phyloP scores from a whole-genome alignment of 2,113 vertebrate genomes.

The Vulpes lagopus region DNA sequence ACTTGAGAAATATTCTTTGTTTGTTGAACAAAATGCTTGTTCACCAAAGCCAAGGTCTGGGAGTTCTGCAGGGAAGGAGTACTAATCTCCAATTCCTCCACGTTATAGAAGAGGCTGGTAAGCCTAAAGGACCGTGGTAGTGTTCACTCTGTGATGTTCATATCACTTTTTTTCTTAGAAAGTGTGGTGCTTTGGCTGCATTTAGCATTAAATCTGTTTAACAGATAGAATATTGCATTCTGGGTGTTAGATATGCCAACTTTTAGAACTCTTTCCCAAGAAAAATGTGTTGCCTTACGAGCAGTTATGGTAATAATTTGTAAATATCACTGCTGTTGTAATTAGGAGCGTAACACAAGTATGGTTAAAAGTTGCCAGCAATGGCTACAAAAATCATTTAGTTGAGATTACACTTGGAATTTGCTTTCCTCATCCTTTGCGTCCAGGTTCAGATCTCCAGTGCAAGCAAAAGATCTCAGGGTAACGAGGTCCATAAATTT shows the following conservation, averaged over 20 bases:
- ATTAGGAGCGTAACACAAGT: not conserved
- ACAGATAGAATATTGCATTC: not conserved
- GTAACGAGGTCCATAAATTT: not conserved
- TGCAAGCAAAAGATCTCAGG: not conserved
- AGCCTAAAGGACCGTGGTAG: not conserved
- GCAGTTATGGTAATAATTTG: not conserved
- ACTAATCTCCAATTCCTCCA: not conserved
- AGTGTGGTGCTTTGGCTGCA: not conserved
- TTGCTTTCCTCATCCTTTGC: not conserved
- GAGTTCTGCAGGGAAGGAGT: not conserved
- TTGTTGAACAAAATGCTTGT: not conserved
- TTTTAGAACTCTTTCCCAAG: not conserved
- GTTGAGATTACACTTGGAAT: not conserved
- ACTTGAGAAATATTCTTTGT: slow-evolving; percentile 37
- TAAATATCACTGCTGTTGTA: not conserved
- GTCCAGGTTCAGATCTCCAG: not conserved
- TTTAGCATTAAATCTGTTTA: not conserved
- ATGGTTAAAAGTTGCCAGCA: not conserved
- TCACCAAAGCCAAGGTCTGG: not conserved
- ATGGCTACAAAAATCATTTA: not conserved
- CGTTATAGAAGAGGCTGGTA: not conserved
- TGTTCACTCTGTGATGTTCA: not conserved
- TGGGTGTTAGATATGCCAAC: not conserved
- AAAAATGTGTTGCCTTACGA: not conserved
- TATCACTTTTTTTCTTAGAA: not conserved